A percentile compares a stretch with the other conserved stretches of the same genome.
phyloP scores from a whole-genome alignment of 1,140 invertebrate species.

The Musca vetustissima region DNA sequence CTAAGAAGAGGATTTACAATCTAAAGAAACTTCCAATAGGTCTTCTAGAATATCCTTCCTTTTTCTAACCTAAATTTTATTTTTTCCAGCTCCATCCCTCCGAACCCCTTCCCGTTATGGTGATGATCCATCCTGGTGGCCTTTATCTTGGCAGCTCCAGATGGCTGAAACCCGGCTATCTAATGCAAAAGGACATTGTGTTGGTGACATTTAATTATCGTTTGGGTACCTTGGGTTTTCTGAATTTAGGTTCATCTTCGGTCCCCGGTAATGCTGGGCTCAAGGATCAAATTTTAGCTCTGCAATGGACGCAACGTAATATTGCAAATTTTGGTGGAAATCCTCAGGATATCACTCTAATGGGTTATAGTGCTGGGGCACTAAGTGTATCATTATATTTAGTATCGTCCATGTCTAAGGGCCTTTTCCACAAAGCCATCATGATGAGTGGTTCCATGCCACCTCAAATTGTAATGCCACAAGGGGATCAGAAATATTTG shows the following conservation, averaged over 20 bases:
- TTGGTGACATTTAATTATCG: slow-evolving; percentile 65
- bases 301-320: slow-evolving; percentile 66
- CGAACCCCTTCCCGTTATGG: slow-evolving; percentile 53
- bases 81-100: slow-evolving; percentile 7
- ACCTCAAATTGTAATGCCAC: slow-evolving; percentile 25
- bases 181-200: slow-evolving; percentile 62
- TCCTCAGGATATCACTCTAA: slow-evolving; percentile 63
- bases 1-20: too few relatives aligned
- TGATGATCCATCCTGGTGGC: slow-evolving; percentile 60
- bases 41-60: too few relatives aligned
- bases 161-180: slow-evolving; percentile 52
- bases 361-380: slow-evolving; percentile 70
- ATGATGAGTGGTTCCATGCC: slow-evolving; percentile 54
- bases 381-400: slow-evolving; percentile 65
- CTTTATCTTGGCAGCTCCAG: slow-evolving; percentile 45
- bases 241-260: slow-evolving; percentile 40
- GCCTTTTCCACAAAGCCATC: slow-evolving; percentile 58
- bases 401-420: slow-evolving; percentile 62
- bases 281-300: slow-evolving; percentile 67
- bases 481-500: slow-evolving; percentile 58
- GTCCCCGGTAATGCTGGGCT: slow-evolving; percentile 70
- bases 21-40: too few relatives aligned
- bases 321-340: slow-evolving; percentile 64
- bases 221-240: slow-evolving; percentile 57
- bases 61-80: too few relatives aligned